These are phyloP conservation scores for Eupithecia exiguata DNA, from an alignment of 2,888 invertebrate genomes.

Conservation along the genomic window DNA sequence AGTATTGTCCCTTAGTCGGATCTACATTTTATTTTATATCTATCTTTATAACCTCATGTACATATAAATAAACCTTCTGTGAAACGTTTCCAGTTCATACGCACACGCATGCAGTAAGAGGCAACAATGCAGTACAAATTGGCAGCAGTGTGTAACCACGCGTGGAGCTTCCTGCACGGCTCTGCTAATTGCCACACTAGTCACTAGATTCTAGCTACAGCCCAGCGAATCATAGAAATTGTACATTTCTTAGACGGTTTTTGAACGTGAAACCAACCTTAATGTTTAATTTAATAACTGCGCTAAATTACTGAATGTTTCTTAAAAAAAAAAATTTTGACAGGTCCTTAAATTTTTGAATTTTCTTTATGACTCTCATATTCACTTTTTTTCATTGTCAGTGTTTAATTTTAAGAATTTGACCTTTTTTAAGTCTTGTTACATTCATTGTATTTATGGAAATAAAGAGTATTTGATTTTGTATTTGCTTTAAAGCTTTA, in stretches of 20 bases:
- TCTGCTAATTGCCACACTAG: slow-evolving; percentile 61
- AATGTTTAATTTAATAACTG: background rate
- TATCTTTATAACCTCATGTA: too few relatives aligned
- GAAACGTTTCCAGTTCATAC: background rate
- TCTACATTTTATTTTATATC: too few relatives aligned
- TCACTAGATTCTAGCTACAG: slow-evolving; percentile 37
- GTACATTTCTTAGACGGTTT: background rate
- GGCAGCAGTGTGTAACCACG: slow-evolving; percentile 65
- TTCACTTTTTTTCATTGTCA: too few relatives aligned
- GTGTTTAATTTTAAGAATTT: too few relatives aligned
- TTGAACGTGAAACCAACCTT: background rate
- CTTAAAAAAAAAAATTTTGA: too few relatives aligned
- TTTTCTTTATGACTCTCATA: too few relatives aligned
- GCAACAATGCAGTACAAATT: slow-evolving; percentile 68
- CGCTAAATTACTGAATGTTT: background rate
- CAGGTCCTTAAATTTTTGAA: too few relatives aligned
- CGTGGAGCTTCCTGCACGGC: slow-evolving; percentile 52
- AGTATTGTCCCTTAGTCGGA: too few relatives aligned
- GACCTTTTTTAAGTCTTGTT: too few relatives aligned
- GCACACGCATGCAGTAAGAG: background rate
- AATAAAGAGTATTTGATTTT: too few relatives aligned
- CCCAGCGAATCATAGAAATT: slow-evolving; percentile 1
- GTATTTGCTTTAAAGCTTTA: background rate
- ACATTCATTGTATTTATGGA: too few relatives aligned
- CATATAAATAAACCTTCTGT: background rate